These are phyloP conservation scores for Danaus chrysippus DNA, from an alignment of 2,888 invertebrate species.

Conservation along the genomic window DNA sequence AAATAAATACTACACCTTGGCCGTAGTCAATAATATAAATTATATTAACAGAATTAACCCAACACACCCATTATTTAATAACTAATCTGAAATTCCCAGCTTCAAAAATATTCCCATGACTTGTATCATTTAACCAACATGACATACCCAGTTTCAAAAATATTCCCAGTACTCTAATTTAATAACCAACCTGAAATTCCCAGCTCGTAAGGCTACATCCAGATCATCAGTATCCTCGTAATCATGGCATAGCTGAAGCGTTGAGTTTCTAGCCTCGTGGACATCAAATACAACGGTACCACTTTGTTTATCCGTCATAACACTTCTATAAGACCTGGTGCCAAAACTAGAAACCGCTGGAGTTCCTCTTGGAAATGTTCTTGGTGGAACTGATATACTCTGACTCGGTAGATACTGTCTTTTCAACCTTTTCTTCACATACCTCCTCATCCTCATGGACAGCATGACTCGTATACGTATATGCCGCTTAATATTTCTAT, in stretches of 20 bases:
- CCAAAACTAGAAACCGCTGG: slow-evolving; percentile 64
- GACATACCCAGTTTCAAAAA: slow-evolving; percentile 77
- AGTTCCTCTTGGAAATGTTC: slow-evolving; percentile 58
- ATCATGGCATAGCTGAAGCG: slow-evolving; percentile 70
- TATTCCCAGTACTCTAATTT: slow-evolving; percentile 13
- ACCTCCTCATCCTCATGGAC: slow-evolving; percentile 80
- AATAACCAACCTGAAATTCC: slow-evolving; percentile 70
- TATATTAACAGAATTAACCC: too few relatives aligned
- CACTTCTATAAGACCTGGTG: slow-evolving; percentile 64
- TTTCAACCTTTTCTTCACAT: slow-evolving; percentile 63
- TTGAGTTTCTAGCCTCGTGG: slow-evolving; percentile 70
- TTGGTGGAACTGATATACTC: slow-evolving; percentile 55
- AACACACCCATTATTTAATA: slow-evolving; percentile 22
- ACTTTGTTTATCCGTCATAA: slow-evolving; percentile 62
- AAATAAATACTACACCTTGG: too few relatives aligned
- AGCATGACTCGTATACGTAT: slow-evolving; percentile 83
- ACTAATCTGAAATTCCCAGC: slow-evolving; percentile 76
- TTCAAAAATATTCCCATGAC: too few relatives aligned
- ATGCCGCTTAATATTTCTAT: slow-evolving; percentile 81
- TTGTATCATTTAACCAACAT: slow-evolving; percentile 68
- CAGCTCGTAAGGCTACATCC: slow-evolving; percentile 72
- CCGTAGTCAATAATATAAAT: too few relatives aligned
- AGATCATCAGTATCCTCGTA: slow-evolving; percentile 73
- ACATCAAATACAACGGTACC: slow-evolving; percentile 69
- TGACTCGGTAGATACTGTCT: slow-evolving; percentile 48